Evolutionary conservation across 2,797 vertebrate genomes (phyloP).

Genomic region (Lerista edwardsae): DNA sequence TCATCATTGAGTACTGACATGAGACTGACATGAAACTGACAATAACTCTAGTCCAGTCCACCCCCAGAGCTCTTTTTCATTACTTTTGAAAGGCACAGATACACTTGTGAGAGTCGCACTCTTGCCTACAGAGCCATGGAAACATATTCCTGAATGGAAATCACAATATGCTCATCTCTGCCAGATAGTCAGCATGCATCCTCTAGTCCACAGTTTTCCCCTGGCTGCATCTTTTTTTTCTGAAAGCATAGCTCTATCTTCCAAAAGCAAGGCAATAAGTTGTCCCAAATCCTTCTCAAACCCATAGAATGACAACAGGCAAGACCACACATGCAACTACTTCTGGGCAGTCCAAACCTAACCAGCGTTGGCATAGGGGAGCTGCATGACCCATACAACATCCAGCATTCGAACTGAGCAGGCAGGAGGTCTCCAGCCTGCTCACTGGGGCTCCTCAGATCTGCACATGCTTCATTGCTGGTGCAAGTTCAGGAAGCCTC

Average conservation of each 20-base stretch:
- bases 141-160: background rate
- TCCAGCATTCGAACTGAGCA: too few species aligned
- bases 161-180: background rate
- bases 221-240: background rate
- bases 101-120: background rate
- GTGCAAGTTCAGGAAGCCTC: too few species aligned
- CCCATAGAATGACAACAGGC: rapidly evolving
- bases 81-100: background rate
- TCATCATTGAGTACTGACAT: rapidly evolving
- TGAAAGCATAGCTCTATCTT: background rate
- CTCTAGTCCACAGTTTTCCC: background rate
- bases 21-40: background rate
- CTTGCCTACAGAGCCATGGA: background rate
- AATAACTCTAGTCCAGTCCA: background rate
- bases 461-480: too few species aligned
- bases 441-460: too few species aligned
- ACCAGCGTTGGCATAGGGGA: too few species aligned
- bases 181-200: background rate
- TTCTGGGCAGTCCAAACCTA: too few species aligned
- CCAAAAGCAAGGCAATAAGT: background rate
- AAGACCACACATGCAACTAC: rapidly evolving
- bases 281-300: background rate
- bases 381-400: too few species aligned
- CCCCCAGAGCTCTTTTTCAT: background rate
- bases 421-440: too few species aligned